Evolutionary conservation across 1,140 invertebrate species (phyloP).

Genomic region (Drosophila pectinifera): DNA sequence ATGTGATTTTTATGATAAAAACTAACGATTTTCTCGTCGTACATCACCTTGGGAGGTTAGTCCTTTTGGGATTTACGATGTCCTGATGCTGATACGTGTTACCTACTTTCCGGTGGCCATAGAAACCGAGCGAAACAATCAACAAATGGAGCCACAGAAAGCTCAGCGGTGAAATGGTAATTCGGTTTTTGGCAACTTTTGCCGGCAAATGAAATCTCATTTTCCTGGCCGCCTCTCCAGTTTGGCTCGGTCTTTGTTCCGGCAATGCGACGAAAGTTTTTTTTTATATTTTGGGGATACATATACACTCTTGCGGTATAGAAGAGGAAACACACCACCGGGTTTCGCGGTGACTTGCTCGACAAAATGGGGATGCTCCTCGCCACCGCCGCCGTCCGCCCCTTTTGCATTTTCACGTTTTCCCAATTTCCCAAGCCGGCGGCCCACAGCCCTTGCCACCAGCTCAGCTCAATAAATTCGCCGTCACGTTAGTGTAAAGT

Average conservation of each 20-base stretch:
- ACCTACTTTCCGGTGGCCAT: slow-evolving; percentile 45
- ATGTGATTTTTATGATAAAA: slow-evolving; percentile 37
- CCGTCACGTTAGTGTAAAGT: slow-evolving; percentile 54
- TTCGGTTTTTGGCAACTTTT: slow-evolving; percentile 45
- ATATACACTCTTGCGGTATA: slow-evolving; percentile 13
- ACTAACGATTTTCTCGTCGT: neutral
- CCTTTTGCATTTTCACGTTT: slow-evolving; percentile 24
- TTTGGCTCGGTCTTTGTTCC: slow-evolving; percentile 29
- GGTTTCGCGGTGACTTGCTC: slow-evolving; percentile 45
- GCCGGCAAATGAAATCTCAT: slow-evolving; percentile 50
- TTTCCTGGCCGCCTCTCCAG: neutral
- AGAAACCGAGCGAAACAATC: slow-evolving; percentile 37
- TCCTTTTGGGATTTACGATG: slow-evolving; percentile 27
- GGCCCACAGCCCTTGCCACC: slow-evolving; percentile 12
- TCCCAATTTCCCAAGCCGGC: slow-evolving; percentile 31
- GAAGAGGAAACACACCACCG: slow-evolving; percentile 43
- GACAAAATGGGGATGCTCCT: slow-evolving; percentile 48
- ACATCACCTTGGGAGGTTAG: neutral
- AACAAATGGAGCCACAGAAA: slow-evolving; percentile 50
- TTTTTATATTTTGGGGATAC: slow-evolving; percentile 14
- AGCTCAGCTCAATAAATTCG: slow-evolving; percentile 50
- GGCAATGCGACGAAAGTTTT: slow-evolving; percentile 51
- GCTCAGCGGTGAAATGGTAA: slow-evolving; percentile 38
- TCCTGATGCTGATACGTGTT: slow-evolving; percentile 36
- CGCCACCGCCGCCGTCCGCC: slow-evolving; percentile 8